These are phyloP conservation scores for Larimichthys polyactis DNA, from an alignment of 2,113 vertebrate species.

Conservation along the genomic window DNA sequence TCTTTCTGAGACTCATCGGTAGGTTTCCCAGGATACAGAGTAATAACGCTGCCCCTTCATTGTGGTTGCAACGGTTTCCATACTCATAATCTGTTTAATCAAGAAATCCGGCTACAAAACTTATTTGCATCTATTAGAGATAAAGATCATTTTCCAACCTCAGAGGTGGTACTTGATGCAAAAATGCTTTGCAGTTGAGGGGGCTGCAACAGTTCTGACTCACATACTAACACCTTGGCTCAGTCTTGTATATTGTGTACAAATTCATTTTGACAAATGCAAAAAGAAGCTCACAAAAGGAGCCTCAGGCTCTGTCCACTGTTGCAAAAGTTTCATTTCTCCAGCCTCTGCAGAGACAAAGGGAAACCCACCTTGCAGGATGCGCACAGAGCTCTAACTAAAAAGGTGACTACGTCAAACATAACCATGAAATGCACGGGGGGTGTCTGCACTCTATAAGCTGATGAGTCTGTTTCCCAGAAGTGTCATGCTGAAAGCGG, in stretches of 20 bases:
- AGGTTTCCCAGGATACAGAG: neutral
- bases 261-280: neutral
- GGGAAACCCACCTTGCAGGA: constrained; percentile 41
- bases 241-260: neutral
- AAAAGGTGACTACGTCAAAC: constrained; percentile 53
- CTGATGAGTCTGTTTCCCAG: constrained; percentile 68
- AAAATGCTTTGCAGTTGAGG: neutral
- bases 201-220: neutral
- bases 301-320: neutral
- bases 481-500: constrained; percentile 62
- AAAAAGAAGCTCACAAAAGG: neutral
- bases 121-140: neutral
- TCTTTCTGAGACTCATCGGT: constrained; percentile 20
- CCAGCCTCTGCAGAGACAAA: constrained; percentile 15
- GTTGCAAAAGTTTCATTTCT: constrained; percentile 40
- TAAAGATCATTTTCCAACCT: neutral
- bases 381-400: constrained; percentile 9
- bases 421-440: constrained; percentile 56
- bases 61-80: constrained; percentile 44
- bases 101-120: neutral
- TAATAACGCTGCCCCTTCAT: neutral
- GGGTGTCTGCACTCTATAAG: constrained; percentile 24
- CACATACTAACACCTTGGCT: neutral
- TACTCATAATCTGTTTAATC: neutral
- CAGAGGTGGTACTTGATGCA: neutral